Evolutionary conservation across 2,888 invertebrate species (phyloP), one percentile per base, ranked within the genome.

Genomic region (Imbricaverruca yamaguchii): DNA sequence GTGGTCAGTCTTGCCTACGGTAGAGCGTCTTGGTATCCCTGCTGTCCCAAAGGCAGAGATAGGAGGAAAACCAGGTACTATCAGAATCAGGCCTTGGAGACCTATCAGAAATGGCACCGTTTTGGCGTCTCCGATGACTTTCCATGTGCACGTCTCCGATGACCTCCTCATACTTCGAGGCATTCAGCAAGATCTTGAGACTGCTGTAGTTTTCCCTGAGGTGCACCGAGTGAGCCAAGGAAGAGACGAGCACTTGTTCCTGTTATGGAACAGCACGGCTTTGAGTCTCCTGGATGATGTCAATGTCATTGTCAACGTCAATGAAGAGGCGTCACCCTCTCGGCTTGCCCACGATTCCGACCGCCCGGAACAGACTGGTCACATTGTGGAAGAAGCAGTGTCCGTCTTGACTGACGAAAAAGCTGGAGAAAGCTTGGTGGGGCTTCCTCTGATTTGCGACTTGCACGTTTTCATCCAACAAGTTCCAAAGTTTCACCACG

Each of bases 121-220:
- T 83, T 86, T 86, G 56, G 86, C 84, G 83, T 86, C 86, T 57
- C 84, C 85, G 81, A 84, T 85, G 23, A 86, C 83, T 25, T 84
- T 80, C 80, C 84, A 84, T 8, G 65, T 11, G 80, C 85, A 85
- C 81, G n/a, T n/a, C n/a, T n/a, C n/a, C n/a, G 39, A 39, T 39
- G 39, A 39, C 39, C 39, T 86, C 83, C n/a, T 77, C 74, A 84
- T 86, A 86, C 80, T 85, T 85, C 80, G 85, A 63, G n/a, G 61
- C 80, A 77, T 84, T 61, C 21, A 86, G 81, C 63, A 85, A 23
- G n/a, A 84, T 83, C 84, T 85, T 84, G 59, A 86, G 83, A 82
- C 83, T 86, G 23, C 85, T 83, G 81, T 86, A 86, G 82, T 83
- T 84, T 84, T 86, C 85, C 83, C 86, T 85, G 11, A 85, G 83